phyloP scores from a whole-genome alignment of 2,888 invertebrate species.

The Oscheius sp. region DNA sequence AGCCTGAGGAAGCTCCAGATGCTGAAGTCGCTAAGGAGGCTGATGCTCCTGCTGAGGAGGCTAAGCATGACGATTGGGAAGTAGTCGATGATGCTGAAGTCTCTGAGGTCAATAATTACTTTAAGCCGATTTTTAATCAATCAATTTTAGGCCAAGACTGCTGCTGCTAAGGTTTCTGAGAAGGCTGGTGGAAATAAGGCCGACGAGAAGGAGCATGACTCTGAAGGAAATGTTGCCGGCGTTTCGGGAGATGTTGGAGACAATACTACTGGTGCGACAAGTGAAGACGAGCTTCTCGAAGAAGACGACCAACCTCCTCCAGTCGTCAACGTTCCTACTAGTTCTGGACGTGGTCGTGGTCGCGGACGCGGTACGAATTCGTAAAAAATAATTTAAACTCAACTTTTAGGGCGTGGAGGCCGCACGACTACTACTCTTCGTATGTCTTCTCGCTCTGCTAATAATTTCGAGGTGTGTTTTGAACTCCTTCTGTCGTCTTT shows the following conservation, averaged over 20 bases:
- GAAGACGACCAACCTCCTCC: no score
- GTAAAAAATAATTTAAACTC: no score
- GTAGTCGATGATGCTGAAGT: constrained; percentile 35
- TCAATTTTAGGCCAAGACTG: constrained; percentile 1
- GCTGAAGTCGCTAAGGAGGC: constrained; percentile 14
- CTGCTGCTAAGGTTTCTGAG: constrained; percentile 25
- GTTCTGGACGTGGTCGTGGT: constrained; percentile 38
- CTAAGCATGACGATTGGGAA: constrained; percentile 35
- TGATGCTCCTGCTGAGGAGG: constrained; percentile 5
- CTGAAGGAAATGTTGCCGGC: constrained; percentile 10
- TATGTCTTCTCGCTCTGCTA: no score
- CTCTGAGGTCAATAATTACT: constrained; percentile 24
- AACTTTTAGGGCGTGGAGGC: no score
- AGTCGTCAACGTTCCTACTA: no score
- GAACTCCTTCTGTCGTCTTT: no score
- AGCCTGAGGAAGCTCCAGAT: background rate
- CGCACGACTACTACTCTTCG: no score
- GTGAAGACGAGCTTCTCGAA: constrained; percentile 31
- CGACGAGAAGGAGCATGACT: background rate
- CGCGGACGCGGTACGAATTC: constrained; percentile 32
- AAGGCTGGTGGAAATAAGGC: constrained; percentile 13
- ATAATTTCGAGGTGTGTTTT: no score
- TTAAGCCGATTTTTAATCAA: background rate
- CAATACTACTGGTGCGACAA: constrained; percentile 23
- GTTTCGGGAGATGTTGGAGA: constrained; percentile 28